Conservation (phyloP, 1,140 invertebrate species). For the Leptinotarsa lineolata region DNA sequence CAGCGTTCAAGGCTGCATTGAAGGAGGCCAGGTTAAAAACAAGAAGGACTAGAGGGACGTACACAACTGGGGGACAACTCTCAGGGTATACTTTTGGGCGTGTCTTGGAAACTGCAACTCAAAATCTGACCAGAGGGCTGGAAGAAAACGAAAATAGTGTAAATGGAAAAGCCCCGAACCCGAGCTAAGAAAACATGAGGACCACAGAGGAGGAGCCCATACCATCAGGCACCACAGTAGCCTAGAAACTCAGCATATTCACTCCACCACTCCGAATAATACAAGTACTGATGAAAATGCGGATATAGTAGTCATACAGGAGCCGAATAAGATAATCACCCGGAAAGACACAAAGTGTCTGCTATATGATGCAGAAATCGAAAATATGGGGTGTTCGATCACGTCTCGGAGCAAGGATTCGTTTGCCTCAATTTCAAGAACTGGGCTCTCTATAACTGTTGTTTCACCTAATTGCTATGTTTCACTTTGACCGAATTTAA, state of each 20-base stretch:
- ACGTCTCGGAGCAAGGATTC: not conserved
- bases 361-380: constrained; percentile 9
- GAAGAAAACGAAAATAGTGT: not conserved
- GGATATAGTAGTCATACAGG: not conserved
- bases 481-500: not conserved
- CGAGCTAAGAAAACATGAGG: not conserved
- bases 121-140: not conserved
- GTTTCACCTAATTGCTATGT: not conserved
- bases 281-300: not conserved
- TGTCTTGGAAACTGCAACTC: too few species aligned
- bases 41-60: not conserved
- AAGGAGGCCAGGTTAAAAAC: not conserved
- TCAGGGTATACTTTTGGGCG: not conserved
- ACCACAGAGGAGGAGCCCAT: not conserved
- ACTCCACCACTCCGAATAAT: not conserved
- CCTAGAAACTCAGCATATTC: not conserved
- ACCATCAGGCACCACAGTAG: too few species aligned
- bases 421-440: not conserved
- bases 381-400: not conserved
- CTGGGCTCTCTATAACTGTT: not conserved
- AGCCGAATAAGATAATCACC: not conserved
- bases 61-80: not conserved
- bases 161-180: not conserved
- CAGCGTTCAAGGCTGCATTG: not conserved
- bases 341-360: not conserved